A percentile compares a stretch with the other conserved stretches of the same genome.
Conservation (phyloP, 1,140 invertebrate species). For the Penaeus indicus region DNA sequence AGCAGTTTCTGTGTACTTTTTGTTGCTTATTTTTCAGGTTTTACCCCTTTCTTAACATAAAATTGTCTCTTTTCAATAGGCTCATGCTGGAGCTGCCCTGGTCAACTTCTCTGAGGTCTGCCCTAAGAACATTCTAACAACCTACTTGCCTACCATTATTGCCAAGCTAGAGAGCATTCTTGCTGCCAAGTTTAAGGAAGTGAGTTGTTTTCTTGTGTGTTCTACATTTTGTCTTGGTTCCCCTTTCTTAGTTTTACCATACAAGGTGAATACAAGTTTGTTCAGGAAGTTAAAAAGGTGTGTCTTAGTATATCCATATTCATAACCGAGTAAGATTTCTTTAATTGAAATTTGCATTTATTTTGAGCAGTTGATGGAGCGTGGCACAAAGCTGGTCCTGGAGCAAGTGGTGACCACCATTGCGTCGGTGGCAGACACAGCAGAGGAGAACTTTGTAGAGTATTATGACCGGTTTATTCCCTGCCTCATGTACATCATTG, state of each 20-base stretch:
- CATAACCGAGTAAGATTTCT: no score
- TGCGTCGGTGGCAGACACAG: constrained; percentile 98
- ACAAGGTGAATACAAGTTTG: not conserved
- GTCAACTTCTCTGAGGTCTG: constrained; percentile 99
- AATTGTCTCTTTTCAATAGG: constrained; percentile 67
- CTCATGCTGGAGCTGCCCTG: constrained; percentile 81
- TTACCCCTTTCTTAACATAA: not conserved
- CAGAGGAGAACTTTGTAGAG: constrained; percentile 93
- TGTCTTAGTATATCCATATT: no score
- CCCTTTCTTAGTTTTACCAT: constrained; percentile 40
- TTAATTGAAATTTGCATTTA: no score
- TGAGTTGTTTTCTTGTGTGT: constrained; percentile 68
- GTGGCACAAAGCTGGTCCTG: constrained; percentile 94
- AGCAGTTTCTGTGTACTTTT: no score
- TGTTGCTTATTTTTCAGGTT: not conserved
- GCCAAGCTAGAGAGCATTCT: constrained; percentile 91
- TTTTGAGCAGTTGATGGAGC: constrained; percentile 82
- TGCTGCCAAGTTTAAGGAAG: constrained; percentile 92
- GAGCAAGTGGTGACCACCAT: constrained; percentile 99
- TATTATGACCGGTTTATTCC: constrained; percentile 90
- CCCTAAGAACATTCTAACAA: constrained; percentile 91
- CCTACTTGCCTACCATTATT: constrained; percentile 93
- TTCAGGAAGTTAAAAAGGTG: not conserved
- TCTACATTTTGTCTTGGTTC: constrained; percentile 2
- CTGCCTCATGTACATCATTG: constrained; percentile 96